These are phyloP conservation scores for Mellilla xanthometata DNA, from an alignment of 2,888 invertebrate genomes.

Conservation along the genomic window DNA sequence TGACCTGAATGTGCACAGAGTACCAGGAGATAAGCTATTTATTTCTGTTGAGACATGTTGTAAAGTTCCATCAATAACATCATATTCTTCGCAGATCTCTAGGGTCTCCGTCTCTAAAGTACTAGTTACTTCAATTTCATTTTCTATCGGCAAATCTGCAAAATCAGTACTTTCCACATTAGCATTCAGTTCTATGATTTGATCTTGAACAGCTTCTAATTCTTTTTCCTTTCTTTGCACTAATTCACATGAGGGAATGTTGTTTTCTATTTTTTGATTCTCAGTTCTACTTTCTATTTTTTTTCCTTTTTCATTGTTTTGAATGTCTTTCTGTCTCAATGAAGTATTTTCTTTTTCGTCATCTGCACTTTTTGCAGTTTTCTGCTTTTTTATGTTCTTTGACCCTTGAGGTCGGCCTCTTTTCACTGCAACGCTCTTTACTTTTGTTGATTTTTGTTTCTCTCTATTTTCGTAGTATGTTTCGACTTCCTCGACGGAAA, in stretches of 20 bases:
- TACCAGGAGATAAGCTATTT: too few species aligned
- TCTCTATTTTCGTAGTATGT: constrained; percentile 9
- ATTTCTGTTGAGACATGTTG: too few species aligned
- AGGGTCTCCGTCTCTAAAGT: too few species aligned
- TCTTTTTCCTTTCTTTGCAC: constrained; percentile 5
- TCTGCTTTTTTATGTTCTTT: constrained; percentile 8
- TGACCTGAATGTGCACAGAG: constrained; percentile 6
- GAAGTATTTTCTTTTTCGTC: constrained; percentile 8
- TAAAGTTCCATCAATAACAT: constrained; percentile 10
- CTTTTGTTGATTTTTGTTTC: neutral
- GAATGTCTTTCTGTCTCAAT: constrained; percentile 1
- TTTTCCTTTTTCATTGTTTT: constrained; percentile 1
- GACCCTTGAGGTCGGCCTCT: constrained; percentile 13
- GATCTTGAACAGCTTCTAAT: constrained; percentile 1
- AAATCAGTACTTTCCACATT: too few species aligned
- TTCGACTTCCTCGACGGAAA: constrained; percentile 15
- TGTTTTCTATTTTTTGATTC: constrained; percentile 1
- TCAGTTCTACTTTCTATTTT: neutral
- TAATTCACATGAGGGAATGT: constrained; percentile 3
- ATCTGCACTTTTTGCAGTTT: constrained; percentile 8
- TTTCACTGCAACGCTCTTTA: constrained; percentile 8
- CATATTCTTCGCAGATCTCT: constrained; percentile 7
- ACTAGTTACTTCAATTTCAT: too few species aligned
- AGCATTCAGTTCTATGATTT: constrained; percentile 3
- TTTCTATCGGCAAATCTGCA: too few species aligned